phyloP scores from a whole-genome alignment of 2,888 invertebrate genomes.

The Callyntrura sp. region DNA sequence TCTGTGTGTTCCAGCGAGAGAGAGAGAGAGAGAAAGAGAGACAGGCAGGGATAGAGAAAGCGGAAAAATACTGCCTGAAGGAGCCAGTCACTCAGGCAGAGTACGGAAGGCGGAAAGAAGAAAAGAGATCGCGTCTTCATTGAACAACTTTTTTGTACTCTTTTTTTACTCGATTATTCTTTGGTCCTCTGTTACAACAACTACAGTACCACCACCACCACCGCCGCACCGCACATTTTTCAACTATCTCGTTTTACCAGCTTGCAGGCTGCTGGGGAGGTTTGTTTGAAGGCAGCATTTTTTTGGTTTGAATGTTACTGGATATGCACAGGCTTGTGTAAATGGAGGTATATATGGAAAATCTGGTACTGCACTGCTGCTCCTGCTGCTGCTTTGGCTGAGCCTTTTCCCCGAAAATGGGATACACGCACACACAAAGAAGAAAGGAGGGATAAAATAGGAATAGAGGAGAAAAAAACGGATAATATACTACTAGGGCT shows the following conservation, averaged over 20 bases:
- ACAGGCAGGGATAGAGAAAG: background rate
- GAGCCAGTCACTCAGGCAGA: constrained; percentile 43
- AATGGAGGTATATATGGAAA: background rate
- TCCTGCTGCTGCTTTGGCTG: background rate
- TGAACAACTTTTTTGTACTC: constrained; percentile 62
- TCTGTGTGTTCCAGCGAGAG: background rate
- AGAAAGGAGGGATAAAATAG: background rate
- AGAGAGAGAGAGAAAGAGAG: background rate
- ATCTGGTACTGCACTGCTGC: constrained; percentile 3
- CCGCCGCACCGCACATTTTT: constrained; percentile 1
- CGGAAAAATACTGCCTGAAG: constrained; percentile 46
- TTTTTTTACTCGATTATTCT: constrained; percentile 48
- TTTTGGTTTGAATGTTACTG: too few relatives aligned
- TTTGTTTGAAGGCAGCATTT: too few relatives aligned
- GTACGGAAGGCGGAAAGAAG: constrained; percentile 37
- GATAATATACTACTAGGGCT: constrained; percentile 32
- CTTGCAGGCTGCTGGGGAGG: background rate
- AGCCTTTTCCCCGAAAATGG: background rate
- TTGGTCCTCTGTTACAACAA: constrained; percentile 11
- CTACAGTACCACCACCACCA: background rate
- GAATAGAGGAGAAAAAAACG: background rate
- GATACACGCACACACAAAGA: background rate
- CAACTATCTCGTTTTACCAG: constrained; percentile 36
- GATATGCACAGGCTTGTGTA: background rate
- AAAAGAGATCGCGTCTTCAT: constrained; percentile 63